These are phyloP conservation scores for Catharus bicknelli DNA, from an alignment of 2,113 vertebrate species.

Conservation along the genomic window DNA sequence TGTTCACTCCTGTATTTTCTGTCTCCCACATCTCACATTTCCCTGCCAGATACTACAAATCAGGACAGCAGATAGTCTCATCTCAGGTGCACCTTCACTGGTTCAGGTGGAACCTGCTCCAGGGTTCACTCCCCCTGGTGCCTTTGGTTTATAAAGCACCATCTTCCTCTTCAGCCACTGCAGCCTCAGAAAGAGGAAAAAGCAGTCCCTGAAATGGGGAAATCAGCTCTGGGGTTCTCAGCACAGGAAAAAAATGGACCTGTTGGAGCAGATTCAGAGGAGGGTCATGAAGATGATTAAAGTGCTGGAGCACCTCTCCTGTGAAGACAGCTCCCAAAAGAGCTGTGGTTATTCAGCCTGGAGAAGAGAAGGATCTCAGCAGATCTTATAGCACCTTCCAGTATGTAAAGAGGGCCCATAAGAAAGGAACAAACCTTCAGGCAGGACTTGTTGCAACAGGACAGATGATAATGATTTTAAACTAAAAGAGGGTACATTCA, in stretches of 20 bases:
- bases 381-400: background rate
- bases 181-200: background rate
- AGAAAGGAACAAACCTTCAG: background rate
- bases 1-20: background rate
- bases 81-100: background rate
- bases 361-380: background rate
- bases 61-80: background rate
- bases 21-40: background rate
- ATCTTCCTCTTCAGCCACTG: background rate
- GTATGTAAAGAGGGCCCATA: background rate
- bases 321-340: background rate
- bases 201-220: background rate
- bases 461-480: background rate
- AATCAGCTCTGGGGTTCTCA: background rate
- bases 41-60: background rate
- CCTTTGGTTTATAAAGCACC: background rate
- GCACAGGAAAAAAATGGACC: background rate
- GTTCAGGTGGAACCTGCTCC: background rate
- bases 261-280: background rate
- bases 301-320: background rate
- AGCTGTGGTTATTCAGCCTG: background rate
- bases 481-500: background rate
- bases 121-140: background rate
- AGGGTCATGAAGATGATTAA: background rate
- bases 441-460: background rate